phyloP scores from a whole-genome alignment of 2,797 vertebrate species.

The Epinephelus malabaricus region DNA sequence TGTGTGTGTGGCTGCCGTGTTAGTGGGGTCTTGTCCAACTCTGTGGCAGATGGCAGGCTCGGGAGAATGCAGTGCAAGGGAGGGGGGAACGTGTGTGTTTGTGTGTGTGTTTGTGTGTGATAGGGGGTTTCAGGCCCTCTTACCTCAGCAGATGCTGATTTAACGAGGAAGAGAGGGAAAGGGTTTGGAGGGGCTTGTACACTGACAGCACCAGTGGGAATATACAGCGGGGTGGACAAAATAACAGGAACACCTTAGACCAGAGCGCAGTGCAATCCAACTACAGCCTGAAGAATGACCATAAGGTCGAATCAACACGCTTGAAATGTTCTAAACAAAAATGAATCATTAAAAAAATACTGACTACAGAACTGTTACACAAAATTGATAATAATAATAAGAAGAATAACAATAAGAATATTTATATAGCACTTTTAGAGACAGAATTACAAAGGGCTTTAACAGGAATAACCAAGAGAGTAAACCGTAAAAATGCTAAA shows the following conservation, averaged over 20 bases:
- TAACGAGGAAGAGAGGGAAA: conserved; percentile 72
- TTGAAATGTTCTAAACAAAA: neutral
- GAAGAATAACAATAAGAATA: neutral
- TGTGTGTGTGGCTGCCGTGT: conserved; percentile 33
- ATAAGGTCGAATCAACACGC: neutral
- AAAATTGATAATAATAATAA: neutral
- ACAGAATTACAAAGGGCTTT: neutral
- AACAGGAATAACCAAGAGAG: neutral
- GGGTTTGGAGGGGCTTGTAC: conserved; percentile 73
- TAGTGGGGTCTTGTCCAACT: conserved; percentile 76
- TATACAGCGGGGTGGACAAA: conserved; percentile 43
- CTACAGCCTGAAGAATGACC: neutral
- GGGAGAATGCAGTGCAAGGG: conserved; percentile 62
- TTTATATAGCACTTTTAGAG: neutral
- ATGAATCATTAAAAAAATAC: neutral
- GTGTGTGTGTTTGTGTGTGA: conserved; percentile 43
- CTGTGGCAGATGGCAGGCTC: conserved; percentile 72
- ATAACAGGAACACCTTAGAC: conserved; percentile 39
- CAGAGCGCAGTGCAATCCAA: neutral
- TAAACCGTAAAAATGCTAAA: neutral
- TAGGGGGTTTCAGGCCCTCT: conserved; percentile 66
- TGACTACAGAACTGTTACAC: neutral
- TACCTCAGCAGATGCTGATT: conserved; percentile 82
- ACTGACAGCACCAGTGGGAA: conserved; percentile 64
- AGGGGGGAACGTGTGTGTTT: conserved; percentile 39